phyloP scores from a whole-genome alignment of 2,113 vertebrate species.

The Rhynchomys soricoides region DNA sequence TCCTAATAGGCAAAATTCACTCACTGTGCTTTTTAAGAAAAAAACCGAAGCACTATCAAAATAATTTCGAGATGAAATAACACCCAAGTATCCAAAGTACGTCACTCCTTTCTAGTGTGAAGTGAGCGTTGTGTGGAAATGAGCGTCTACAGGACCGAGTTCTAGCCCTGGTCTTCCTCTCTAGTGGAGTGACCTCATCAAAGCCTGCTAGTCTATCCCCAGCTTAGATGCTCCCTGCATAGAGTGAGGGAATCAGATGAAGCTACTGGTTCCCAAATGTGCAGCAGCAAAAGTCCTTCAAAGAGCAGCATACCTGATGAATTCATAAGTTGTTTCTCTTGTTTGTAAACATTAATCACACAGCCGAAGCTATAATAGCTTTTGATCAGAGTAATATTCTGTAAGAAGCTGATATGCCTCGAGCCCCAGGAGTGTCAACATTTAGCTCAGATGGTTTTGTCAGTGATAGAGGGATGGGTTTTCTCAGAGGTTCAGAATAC shows the following conservation, averaged over 20 bases:
- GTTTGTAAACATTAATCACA: slow-evolving; percentile 49
- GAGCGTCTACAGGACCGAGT: background rate
- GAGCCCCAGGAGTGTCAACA: background rate
- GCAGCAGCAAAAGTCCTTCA: background rate
- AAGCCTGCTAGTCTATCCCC: background rate
- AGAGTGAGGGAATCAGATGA: background rate
- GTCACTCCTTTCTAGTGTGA: background rate
- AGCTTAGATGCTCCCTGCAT: background rate
- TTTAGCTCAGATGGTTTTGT: background rate
- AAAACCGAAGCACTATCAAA: slow-evolving; percentile 47
- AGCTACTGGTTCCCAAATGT: background rate
- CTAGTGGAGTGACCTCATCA: background rate
- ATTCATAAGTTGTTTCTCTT: background rate
- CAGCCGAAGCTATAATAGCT: background rate
- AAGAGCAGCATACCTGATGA: background rate
- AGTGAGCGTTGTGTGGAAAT: background rate
- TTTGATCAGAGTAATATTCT: background rate
- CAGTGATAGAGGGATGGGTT: background rate
- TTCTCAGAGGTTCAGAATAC: background rate
- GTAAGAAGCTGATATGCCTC: background rate
- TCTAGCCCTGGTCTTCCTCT: no score
- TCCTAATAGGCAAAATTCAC: slow-evolving; percentile 64
- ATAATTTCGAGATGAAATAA: slow-evolving; percentile 54
- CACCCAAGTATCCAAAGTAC: background rate
- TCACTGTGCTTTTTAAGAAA: slow-evolving; percentile 57